These are phyloP conservation scores for Hemibagrus wyckioides DNA, from an alignment of 2,113 vertebrate genomes.

Conservation along the genomic window DNA sequence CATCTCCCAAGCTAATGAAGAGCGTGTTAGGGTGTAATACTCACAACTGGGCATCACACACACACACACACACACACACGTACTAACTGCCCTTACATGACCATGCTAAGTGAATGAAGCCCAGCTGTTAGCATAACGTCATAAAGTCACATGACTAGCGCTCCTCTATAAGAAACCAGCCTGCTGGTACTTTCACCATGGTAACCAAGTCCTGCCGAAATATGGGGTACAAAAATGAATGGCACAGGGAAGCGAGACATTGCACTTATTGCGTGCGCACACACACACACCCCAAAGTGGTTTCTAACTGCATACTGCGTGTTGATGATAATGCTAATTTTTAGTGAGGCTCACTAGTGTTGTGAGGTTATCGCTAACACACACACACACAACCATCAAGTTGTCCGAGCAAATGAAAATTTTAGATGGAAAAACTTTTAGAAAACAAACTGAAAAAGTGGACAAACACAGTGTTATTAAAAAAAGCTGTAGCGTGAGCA, in stretches of 20 bases:
- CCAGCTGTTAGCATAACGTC: not conserved
- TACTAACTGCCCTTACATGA: too few relatives aligned
- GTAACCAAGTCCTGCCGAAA: not conserved
- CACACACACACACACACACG: conserved; percentile 2
- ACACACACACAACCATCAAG: not conserved
- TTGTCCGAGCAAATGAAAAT: not conserved
- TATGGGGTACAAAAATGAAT: not conserved
- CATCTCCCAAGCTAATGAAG: not conserved
- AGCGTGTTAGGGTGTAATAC: not conserved
- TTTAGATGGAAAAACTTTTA: not conserved
- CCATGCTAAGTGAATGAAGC: not conserved
- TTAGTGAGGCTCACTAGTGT: not conserved
- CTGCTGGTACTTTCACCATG: conserved; percentile 31
- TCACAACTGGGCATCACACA: not conserved
- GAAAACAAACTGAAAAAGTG: not conserved
- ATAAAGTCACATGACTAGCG: not conserved
- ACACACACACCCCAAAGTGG: conserved; percentile 7
- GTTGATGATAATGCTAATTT: conserved; percentile 9
- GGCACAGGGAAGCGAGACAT: conserved; percentile 7
- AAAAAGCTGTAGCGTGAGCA: not conserved
- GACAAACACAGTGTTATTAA: not conserved
- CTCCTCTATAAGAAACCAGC: conserved; percentile 20
- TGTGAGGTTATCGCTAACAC: not conserved
- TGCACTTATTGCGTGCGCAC: not conserved
- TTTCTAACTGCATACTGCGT: conserved; percentile 6